phyloP scores from a whole-genome alignment of 2,888 invertebrate genomes.

The Scelioninae gen. 1 region DNA sequence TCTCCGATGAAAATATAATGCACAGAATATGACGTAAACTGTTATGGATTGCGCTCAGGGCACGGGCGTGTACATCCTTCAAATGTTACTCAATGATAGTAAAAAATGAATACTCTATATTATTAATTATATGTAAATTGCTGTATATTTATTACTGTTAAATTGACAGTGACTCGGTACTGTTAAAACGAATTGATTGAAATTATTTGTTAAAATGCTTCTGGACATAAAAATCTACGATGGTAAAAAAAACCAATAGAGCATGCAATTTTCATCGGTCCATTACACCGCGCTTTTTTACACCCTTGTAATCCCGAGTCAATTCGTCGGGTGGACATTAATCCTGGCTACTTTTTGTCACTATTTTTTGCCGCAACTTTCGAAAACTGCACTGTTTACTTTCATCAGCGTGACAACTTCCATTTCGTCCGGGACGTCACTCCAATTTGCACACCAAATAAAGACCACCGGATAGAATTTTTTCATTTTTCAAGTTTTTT shows the following conservation, averaged over 20 bases:
- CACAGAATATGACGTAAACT: constrained; percentile 32
- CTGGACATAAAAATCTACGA: too few relatives aligned
- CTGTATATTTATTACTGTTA: constrained; percentile 44
- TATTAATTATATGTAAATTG: constrained; percentile 41
- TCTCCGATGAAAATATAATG: constrained; percentile 52
- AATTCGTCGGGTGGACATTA: constrained; percentile 32
- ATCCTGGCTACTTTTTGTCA: constrained; percentile 34
- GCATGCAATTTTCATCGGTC: constrained; percentile 34
- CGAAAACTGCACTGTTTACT: constrained; percentile 48
- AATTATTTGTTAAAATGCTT: too few relatives aligned
- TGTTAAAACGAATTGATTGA: too few relatives aligned
- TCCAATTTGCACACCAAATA: constrained; percentile 42
- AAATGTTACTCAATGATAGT: constrained; percentile 24
- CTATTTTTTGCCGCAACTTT: constrained; percentile 35
- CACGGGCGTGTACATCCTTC: not conserved
- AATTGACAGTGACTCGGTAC: constrained; percentile 26
- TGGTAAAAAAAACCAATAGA: constrained; percentile 17
- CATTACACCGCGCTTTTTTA: constrained; percentile 32
- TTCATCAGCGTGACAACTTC: constrained; percentile 51
- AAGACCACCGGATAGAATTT: too few relatives aligned
- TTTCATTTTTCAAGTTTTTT: too few relatives aligned
- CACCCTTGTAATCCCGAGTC: constrained; percentile 37
- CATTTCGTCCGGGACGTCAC: constrained; percentile 42
- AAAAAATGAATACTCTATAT: constrained; percentile 49
- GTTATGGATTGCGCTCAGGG: constrained; percentile 28